These are phyloP conservation scores for Leptopilina syphax DNA, from an alignment of 2,888 invertebrate species.

Conservation along the genomic window DNA sequence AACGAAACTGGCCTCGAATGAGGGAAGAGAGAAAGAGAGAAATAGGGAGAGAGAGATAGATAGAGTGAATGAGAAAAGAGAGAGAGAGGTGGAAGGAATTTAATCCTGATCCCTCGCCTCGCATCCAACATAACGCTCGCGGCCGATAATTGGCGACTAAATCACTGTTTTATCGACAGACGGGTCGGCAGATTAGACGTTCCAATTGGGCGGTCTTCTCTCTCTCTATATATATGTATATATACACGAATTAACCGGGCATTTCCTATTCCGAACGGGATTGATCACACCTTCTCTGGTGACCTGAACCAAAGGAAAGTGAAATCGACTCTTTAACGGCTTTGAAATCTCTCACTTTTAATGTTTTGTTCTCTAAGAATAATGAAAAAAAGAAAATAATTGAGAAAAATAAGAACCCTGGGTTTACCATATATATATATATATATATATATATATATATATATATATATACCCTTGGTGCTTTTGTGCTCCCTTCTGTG, in stretches of 20 bases:
- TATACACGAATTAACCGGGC: slow-evolving; percentile 37
- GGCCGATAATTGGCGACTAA: slow-evolving; percentile 41
- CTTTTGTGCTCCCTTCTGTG: background rate
- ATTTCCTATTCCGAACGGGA: slow-evolving; percentile 28
- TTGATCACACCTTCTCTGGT: slow-evolving; percentile 32
- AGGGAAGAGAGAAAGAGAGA: background rate
- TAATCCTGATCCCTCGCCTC: slow-evolving; percentile 31
- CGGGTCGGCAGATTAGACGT: slow-evolving; percentile 36
- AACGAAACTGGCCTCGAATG: slow-evolving; percentile 49
- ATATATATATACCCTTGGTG: too few relatives aligned
- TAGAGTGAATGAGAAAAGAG: too few relatives aligned
- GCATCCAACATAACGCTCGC: slow-evolving; percentile 37
- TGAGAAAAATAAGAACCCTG: slow-evolving; percentile 16
- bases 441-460: too few relatives aligned
- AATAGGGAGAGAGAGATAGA: background rate
- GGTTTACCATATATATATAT: too few relatives aligned
- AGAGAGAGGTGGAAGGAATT: slow-evolving; percentile 40
- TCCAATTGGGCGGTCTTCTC: slow-evolving; percentile 31
- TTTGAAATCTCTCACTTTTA: slow-evolving; percentile 24
- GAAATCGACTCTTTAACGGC: slow-evolving; percentile 21
- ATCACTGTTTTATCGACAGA: slow-evolving; percentile 39
- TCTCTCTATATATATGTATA: background rate
- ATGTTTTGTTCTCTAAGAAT: slow-evolving; percentile 10
- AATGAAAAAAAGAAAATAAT: background rate
- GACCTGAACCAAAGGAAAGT: slow-evolving; percentile 23